phyloP scores from a whole-genome alignment of 1,140 invertebrate species.

The Adoxophyes honmai region DNA sequence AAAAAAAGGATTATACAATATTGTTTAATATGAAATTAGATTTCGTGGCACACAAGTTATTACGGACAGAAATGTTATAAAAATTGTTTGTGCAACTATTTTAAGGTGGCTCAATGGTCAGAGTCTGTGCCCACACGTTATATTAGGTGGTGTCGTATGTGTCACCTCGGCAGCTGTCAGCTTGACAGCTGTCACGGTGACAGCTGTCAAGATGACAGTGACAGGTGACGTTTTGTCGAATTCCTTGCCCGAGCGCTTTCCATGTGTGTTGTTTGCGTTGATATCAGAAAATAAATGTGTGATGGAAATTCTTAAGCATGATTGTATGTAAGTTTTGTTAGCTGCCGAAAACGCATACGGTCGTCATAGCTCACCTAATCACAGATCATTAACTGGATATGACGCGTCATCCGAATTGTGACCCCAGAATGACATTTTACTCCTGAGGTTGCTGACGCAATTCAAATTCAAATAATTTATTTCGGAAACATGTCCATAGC shows the following conservation, averaged over 20 bases:
- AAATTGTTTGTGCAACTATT: background rate
- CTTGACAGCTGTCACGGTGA: background rate
- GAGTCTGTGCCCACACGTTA: background rate
- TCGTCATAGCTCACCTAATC: too few relatives aligned
- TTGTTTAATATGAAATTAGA: too few relatives aligned
- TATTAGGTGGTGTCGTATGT: background rate
- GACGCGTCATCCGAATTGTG: too few relatives aligned
- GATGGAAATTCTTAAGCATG: background rate
- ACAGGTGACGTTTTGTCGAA: background rate
- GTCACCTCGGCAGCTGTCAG: background rate
- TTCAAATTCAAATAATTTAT: too few relatives aligned
- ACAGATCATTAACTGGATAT: too few relatives aligned
- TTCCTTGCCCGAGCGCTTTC: constrained; percentile 4
- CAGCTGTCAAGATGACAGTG: background rate
- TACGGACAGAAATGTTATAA: background rate
- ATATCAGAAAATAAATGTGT: background rate
- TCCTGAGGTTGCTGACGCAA: too few relatives aligned
- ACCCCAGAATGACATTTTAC: too few relatives aligned
- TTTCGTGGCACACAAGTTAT: background rate
- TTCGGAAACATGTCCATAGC: too few relatives aligned
- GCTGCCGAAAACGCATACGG: too few relatives aligned
- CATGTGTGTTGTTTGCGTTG: background rate
- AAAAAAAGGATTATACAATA: background rate
- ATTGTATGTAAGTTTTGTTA: background rate
- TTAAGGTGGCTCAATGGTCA: background rate